Percentiles rank a stretch among this genome's conserved stretches.
Conservation (phyloP, 2,113 vertebrate genomes). For the Daubentonia madagascariensis region DNA sequence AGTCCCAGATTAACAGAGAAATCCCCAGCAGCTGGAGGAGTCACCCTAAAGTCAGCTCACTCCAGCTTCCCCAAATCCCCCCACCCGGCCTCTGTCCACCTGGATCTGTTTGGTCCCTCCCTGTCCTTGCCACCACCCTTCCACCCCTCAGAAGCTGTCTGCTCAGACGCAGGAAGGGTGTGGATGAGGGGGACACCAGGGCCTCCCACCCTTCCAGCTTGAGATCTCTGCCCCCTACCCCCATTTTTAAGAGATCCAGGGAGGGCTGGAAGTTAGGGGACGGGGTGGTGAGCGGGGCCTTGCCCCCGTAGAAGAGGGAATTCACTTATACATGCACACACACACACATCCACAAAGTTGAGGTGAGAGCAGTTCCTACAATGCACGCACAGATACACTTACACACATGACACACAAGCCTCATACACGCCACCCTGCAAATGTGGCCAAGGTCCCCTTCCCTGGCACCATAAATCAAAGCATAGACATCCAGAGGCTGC, state of each 20-base stretch:
- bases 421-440: not conserved
- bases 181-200: not conserved
- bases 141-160: not conserved
- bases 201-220: not conserved
- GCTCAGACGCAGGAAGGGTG: not conserved
- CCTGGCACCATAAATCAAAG: not conserved
- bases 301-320: not conserved
- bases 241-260: not conserved
- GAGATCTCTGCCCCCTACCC: not conserved
- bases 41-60: slow-evolving; percentile 59
- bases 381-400: not conserved
- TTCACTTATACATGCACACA: not conserved
- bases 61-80: not conserved
- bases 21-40: slow-evolving; percentile 79
- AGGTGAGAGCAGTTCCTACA: not conserved
- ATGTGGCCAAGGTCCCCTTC: not conserved
- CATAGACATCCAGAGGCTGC: not conserved
- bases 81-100: not conserved
- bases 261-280: not conserved
- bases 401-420: not conserved
- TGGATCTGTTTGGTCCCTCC: not conserved
- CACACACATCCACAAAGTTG: not conserved
- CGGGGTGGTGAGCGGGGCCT: not conserved
- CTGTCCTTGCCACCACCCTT: not conserved
- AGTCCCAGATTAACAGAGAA: slow-evolving; percentile 75